Conservation (phyloP, 2,888 invertebrate species). For the Drosophila monieri region DNA sequence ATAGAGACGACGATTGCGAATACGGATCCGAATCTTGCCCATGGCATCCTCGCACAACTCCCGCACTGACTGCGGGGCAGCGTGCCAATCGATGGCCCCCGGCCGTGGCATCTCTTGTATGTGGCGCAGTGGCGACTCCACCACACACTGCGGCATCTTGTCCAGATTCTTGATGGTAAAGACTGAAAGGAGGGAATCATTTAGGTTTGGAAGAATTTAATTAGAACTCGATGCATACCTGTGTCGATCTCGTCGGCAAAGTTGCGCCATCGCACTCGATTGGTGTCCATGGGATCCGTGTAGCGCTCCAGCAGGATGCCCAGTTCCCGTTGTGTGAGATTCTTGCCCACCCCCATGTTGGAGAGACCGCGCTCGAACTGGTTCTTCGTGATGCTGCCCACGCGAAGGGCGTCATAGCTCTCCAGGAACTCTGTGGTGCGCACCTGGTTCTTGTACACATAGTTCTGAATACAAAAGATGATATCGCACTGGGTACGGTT, state of each 20-base stretch:
- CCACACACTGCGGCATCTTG: constrained; percentile 87
- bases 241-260: constrained; percentile 92
- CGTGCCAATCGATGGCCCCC: constrained; percentile 85
- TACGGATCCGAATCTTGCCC: constrained; percentile 87
- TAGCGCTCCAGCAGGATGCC: constrained; percentile 88
- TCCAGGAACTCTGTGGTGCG: constrained; percentile 89
- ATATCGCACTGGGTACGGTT: constrained; percentile 74
- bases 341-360: constrained; percentile 87
- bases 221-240: constrained; percentile 83
- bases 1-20: constrained; percentile 87
- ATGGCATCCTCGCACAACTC: constrained; percentile 87
- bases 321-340: constrained; percentile 87
- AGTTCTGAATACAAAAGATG: constrained; percentile 86
- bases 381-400: constrained; percentile 88
- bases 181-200: constrained; percentile 82
- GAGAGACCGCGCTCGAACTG: constrained; percentile 90
- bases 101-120: constrained; percentile 84
- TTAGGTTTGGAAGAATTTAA: too few species aligned
- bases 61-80: constrained; percentile 79
- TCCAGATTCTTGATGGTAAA: constrained; percentile 88
- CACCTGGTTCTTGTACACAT: constrained; percentile 87
- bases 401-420: constrained; percentile 88
- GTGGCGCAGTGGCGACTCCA: constrained; percentile 86
- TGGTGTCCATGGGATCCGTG: constrained; percentile 88
- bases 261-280: constrained; percentile 89